These are phyloP conservation scores for Biston stratarius DNA, from an alignment of 2,888 invertebrate species.

Conservation along the genomic window DNA sequence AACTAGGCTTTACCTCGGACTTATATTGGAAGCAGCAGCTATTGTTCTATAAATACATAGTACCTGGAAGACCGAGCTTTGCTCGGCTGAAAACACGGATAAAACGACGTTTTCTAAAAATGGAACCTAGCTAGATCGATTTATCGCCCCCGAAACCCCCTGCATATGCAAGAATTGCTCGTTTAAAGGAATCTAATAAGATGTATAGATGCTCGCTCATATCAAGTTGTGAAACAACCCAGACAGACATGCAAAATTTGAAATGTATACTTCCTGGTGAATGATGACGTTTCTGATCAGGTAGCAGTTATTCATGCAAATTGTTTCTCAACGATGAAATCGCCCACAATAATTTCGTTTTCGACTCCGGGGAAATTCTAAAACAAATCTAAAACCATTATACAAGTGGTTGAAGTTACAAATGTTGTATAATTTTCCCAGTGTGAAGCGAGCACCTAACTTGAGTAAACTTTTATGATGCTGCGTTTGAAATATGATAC, in stretches of 20 bases:
- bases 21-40: too few relatives aligned
- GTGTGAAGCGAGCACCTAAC: conserved; percentile 34
- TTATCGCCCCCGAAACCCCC: too few relatives aligned
- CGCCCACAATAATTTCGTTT: conserved; percentile 33
- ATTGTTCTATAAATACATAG: too few relatives aligned
- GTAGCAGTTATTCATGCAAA: conserved; percentile 32
- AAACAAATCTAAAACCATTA: conserved; percentile 45
- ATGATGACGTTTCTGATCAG: not conserved
- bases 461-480: conserved; percentile 38
- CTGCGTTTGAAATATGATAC: conserved; percentile 18
- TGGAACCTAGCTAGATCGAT: too few relatives aligned
- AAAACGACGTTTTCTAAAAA: too few relatives aligned
- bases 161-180: too few relatives aligned
- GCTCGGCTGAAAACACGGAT: too few relatives aligned
- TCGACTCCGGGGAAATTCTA: conserved; percentile 40
- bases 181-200: not conserved
- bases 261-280: not conserved
- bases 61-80: too few relatives aligned
- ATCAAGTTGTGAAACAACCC: not conserved
- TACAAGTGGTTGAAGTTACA: conserved; percentile 42
- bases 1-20: too few relatives aligned
- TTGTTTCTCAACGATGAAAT: conserved; percentile 34
- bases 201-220: not conserved
- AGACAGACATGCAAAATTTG: not conserved
- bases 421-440: conserved; percentile 44